Percentiles rank a stretch among this genome's conserved stretches.
Evolutionary conservation across 2,113 vertebrate genomes (phyloP).

Genomic region (Sinocyclocheilus rhinocerous): DNA sequence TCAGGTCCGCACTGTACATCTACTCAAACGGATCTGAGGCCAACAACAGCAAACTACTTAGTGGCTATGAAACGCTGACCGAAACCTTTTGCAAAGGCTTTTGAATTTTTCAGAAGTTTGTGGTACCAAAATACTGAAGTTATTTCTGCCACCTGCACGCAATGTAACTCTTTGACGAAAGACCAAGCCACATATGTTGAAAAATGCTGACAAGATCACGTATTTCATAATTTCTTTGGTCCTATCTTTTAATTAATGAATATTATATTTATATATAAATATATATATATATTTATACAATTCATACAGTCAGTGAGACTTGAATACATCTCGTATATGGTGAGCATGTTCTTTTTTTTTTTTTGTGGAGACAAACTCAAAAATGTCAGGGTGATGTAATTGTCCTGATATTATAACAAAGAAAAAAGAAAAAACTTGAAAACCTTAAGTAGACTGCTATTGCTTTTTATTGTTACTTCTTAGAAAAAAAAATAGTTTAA

Average conservation of each 20-base stretch:
- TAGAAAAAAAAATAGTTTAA: too few species aligned
- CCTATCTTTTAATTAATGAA: too few species aligned
- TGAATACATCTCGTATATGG: too few species aligned
- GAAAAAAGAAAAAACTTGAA: too few species aligned
- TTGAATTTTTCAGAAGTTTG: conserved; percentile 27
- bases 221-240: too few species aligned
- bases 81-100: conserved; percentile 19
- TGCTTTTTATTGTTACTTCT: too few species aligned
- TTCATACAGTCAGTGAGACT: too few species aligned
- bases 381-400: not conserved
- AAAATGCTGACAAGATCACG: conserved; percentile 1
- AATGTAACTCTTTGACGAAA: not conserved
- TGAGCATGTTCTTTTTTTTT: too few species aligned
- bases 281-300: too few species aligned
- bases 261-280: too few species aligned
- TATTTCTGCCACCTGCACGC: not conserved
- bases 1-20: not conserved
- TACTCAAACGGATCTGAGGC: conserved; percentile 18
- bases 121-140: conserved; percentile 13
- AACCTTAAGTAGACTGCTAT: too few species aligned
- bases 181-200: not conserved
- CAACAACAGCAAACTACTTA: not conserved
- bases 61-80: conserved; percentile 18
- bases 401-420: too few species aligned
- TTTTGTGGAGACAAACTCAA: not conserved